Percentiles rank a stretch among this genome's conserved stretches.
These are phyloP conservation scores for Bambusicola thoracicus DNA, from an alignment of 2,113 vertebrate species.

Conservation along the genomic window DNA sequence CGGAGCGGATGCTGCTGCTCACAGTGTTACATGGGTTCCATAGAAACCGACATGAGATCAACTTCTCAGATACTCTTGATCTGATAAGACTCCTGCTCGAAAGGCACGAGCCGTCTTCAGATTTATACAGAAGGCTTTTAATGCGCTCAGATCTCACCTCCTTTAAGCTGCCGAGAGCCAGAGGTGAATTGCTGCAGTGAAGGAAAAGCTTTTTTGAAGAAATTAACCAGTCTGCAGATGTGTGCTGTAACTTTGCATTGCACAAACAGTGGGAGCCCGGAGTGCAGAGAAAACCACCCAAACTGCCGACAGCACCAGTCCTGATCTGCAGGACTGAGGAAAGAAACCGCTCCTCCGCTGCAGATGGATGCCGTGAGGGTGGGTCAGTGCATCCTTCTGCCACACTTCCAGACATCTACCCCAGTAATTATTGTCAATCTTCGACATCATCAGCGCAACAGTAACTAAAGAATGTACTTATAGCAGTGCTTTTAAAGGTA, in stretches of 20 bases:
- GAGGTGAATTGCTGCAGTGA: background rate
- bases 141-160: background rate
- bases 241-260: background rate
- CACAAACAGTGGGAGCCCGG: background rate
- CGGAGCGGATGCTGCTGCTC: background rate
- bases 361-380: accelerated
- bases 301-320: background rate
- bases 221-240: background rate
- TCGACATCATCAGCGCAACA: too few species aligned
- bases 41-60: background rate
- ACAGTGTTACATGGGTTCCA: background rate
- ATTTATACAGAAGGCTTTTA: background rate
- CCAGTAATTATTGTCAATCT: background rate
- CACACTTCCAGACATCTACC: background rate
- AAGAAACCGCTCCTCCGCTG: background rate
- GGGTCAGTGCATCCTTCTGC: background rate
- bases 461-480: accelerated
- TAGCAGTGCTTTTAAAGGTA: background rate
- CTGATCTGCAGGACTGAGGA: accelerated
- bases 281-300: background rate
- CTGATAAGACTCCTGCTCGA: background rate
- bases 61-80: background rate
- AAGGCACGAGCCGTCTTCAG: background rate
- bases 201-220: background rate
- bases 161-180: background rate